These are phyloP conservation scores for Drosophila sulfurigaster DNA, from an alignment of 1,140 invertebrate genomes.

Conservation along the genomic window DNA sequence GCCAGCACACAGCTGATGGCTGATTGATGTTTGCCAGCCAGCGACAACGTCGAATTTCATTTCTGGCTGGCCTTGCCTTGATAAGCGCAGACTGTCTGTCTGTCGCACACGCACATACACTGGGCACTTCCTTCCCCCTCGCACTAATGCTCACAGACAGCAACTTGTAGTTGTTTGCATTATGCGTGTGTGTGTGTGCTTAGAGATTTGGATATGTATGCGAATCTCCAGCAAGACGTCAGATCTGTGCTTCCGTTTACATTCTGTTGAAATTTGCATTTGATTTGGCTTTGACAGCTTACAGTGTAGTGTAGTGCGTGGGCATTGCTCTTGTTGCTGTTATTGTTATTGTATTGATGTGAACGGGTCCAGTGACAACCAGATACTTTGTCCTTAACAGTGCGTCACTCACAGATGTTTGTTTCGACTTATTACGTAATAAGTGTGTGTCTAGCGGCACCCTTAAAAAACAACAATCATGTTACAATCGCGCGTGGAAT, in stretches of 20 bases:
- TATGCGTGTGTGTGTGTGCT: neutral
- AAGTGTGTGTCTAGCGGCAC: slow-evolving; percentile 16
- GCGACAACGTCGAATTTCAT: slow-evolving; percentile 32
- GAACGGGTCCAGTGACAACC: slow-evolving; percentile 1
- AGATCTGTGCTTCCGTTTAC: slow-evolving; percentile 40
- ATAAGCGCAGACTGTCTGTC: slow-evolving; percentile 69
- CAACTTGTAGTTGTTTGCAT: slow-evolving; percentile 13
- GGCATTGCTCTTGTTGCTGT: neutral
- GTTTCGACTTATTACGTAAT: slow-evolving; percentile 48
- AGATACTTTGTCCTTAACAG: slow-evolving; percentile 16
- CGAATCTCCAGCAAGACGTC: slow-evolving; percentile 16
- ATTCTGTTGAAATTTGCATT: slow-evolving; percentile 27
- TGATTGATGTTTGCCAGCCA: slow-evolving; percentile 30
- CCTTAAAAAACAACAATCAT: slow-evolving; percentile 19
- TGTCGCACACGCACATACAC: slow-evolving; percentile 47
- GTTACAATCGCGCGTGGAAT: slow-evolving; percentile 25
- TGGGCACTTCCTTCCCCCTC: slow-evolving; percentile 5
- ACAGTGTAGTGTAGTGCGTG: slow-evolving; percentile 13
- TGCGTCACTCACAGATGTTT: slow-evolving; percentile 22
- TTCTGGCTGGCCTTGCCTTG: slow-evolving; percentile 58
- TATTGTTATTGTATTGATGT: no score
- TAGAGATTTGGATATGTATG: neutral
- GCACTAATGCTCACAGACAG: slow-evolving; percentile 21
- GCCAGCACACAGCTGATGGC: slow-evolving; percentile 56
- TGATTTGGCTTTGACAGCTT: slow-evolving; percentile 15